Percentiles rank a stretch among this genome's conserved stretches.
Evolutionary conservation across 2,113 vertebrate genomes (phyloP).

Genomic region (Gila orcuttii): DNA sequence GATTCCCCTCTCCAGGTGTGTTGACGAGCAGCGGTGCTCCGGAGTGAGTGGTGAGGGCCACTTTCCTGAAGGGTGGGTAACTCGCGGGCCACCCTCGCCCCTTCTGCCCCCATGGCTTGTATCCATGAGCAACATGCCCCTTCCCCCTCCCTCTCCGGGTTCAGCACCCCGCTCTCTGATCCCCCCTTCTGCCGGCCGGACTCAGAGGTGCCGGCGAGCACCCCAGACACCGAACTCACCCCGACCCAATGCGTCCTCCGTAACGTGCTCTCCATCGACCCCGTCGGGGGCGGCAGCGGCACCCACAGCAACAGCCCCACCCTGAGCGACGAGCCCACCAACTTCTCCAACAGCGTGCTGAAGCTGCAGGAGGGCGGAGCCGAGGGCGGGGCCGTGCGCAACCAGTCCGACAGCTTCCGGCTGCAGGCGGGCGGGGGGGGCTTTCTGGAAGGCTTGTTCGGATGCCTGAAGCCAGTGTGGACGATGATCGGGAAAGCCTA

Average conservation of each 20-base stretch:
- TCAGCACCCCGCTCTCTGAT: constrained; percentile 83
- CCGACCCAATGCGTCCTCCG: constrained; percentile 93
- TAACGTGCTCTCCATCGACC: constrained; percentile 87
- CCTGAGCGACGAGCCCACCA: constrained; percentile 83
- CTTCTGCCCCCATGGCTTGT: constrained; percentile 81
- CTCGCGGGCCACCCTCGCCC: constrained; percentile 52
- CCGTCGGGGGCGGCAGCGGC: constrained; percentile 69
- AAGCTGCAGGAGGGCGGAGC: constrained; percentile 84
- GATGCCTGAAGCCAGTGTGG: constrained; percentile 92
- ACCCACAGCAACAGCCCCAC: constrained; percentile 74
- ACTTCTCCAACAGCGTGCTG: constrained; percentile 89
- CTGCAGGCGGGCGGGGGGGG: constrained; percentile 85
- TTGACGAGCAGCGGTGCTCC: constrained; percentile 33
- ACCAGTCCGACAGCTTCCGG: constrained; percentile 71
- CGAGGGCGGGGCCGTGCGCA: constrained; percentile 65
- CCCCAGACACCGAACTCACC: constrained; percentile 89
- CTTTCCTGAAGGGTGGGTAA: constrained; percentile 57
- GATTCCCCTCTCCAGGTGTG: constrained; percentile 31
- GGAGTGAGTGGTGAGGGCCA: constrained; percentile 30
- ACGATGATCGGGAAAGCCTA: constrained; percentile 96
- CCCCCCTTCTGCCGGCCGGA: constrained; percentile 84
- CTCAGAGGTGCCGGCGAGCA: constrained; percentile 86
- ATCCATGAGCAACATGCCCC: constrained; percentile 87
- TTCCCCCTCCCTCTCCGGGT: constrained; percentile 88
- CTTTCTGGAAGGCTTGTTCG: constrained; percentile 92